Conservation (phyloP, 1,140 invertebrate genomes). For the Drosophila watanabei region DNA sequence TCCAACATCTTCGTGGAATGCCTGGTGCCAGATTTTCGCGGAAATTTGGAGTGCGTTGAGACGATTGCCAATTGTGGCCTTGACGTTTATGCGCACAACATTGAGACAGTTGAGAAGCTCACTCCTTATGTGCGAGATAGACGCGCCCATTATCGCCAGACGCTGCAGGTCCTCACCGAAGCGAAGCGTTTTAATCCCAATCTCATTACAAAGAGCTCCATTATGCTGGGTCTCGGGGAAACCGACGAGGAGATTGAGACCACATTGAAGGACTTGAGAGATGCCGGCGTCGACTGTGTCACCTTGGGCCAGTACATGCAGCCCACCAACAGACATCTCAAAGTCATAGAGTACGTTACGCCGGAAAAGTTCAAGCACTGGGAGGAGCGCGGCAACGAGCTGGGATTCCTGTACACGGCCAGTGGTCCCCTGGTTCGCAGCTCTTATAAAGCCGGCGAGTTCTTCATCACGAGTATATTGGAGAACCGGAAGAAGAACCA, state of each 20-base stretch:
- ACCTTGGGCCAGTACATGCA: slow-evolving; percentile 99
- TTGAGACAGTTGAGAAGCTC: slow-evolving; percentile 96
- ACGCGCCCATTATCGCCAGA: slow-evolving; percentile 92
- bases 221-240: slow-evolving; percentile 99
- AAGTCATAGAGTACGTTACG: slow-evolving; percentile 98
- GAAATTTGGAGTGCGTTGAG: slow-evolving; percentile 91
- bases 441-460: slow-evolving; percentile 98
- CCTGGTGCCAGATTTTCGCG: slow-evolving; percentile 98
- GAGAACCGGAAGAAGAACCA: slow-evolving; percentile 86
- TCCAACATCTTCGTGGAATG: slow-evolving; percentile 97
- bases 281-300: slow-evolving; percentile 95
- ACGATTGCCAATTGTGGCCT: slow-evolving; percentile 93
- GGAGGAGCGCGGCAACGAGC: slow-evolving; percentile 93
- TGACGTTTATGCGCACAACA: slow-evolving; percentile 98
- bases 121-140: slow-evolving; percentile 97
- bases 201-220: slow-evolving; percentile 98
- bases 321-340: slow-evolving; percentile 98
- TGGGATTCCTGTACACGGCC: slow-evolving; percentile 98
- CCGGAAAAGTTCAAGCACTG: slow-evolving; percentile 97
- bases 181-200: slow-evolving; percentile 93
- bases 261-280: slow-evolving; percentile 93
- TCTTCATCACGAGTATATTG: slow-evolving; percentile 93
- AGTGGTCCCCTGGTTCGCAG: slow-evolving; percentile 98
- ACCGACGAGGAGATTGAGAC: slow-evolving; percentile 95
- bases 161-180: slow-evolving; percentile 92